phyloP scores from a whole-genome alignment of 37 sponge, comb jelly and placozoan species.

The Halichondria panicea region DNA sequence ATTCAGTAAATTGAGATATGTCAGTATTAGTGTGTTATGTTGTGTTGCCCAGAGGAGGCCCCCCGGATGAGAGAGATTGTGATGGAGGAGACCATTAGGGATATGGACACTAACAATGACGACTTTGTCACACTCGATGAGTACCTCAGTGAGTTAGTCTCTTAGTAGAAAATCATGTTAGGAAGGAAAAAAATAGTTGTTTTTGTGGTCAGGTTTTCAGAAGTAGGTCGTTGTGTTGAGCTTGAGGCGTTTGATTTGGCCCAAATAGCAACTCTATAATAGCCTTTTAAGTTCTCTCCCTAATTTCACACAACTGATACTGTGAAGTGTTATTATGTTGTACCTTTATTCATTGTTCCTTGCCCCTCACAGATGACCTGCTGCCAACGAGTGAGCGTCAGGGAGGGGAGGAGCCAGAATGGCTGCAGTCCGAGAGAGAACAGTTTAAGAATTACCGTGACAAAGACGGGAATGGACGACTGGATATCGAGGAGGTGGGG shows the following conservation, averaged over 20 bases:
- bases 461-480: constrained; percentile 59
- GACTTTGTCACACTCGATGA: constrained; percentile 73
- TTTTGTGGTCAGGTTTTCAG: background rate
- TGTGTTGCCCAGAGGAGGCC: constrained; percentile 59
- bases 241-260: background rate
- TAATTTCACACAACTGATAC: background rate
- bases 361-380: constrained; percentile 50
- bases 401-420: constrained; percentile 61
- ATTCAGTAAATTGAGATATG: background rate
- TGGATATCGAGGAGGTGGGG: constrained; percentile 70
- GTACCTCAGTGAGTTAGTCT: constrained; percentile 63
- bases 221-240: background rate
- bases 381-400: constrained; percentile 44
- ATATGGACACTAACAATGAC: constrained; percentile 89
- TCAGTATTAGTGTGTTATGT: background rate
- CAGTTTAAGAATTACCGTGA: constrained; percentile 75
- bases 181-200: background rate
- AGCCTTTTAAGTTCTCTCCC: no score
- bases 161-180: background rate
- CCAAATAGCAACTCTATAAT: no score
- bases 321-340: background rate
- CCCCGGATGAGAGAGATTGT: constrained; percentile 75
- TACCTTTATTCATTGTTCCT: background rate
- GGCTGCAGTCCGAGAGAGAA: constrained; percentile 65
- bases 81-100: constrained; percentile 74